Conservation (phyloP, 2,113 vertebrate genomes). For the Protobothrops mucrosquamatus region DNA sequence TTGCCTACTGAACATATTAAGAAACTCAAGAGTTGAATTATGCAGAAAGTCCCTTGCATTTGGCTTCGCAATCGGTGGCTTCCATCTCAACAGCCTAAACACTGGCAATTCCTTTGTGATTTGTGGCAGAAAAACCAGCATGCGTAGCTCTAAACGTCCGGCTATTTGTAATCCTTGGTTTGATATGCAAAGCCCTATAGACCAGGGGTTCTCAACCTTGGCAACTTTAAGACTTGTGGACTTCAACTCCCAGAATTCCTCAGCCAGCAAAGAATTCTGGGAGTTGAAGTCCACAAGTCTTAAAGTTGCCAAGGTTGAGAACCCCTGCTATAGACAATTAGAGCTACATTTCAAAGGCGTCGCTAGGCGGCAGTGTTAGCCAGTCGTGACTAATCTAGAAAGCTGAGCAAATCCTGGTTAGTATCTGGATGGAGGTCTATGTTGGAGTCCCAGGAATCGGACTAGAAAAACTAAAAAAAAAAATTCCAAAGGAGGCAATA, state of each 20-base stretch:
- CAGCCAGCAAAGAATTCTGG: too few relatives aligned
- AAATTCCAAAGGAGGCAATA: neutral
- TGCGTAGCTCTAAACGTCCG: neutral
- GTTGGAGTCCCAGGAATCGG: neutral
- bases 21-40: neutral
- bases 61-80: neutral
- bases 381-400: neutral
- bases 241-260: too few relatives aligned
- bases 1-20: neutral
- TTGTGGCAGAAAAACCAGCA: neutral
- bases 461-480: neutral
- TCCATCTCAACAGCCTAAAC: neutral
- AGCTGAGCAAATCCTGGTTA: neutral
- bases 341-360: neutral
- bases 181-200: neutral
- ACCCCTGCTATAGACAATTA: constrained; percentile 32
- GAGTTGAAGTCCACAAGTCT: too few relatives aligned
- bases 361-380: neutral
- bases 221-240: too few relatives aligned
- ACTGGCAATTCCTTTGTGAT: neutral
- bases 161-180: neutral
- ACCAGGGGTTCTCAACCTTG: too few relatives aligned
- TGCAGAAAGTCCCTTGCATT: neutral
- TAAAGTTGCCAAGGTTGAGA: too few relatives aligned
- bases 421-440: neutral